Conservation (phyloP, 2,113 vertebrate genomes). For the Cinclus cinclus region DNA sequence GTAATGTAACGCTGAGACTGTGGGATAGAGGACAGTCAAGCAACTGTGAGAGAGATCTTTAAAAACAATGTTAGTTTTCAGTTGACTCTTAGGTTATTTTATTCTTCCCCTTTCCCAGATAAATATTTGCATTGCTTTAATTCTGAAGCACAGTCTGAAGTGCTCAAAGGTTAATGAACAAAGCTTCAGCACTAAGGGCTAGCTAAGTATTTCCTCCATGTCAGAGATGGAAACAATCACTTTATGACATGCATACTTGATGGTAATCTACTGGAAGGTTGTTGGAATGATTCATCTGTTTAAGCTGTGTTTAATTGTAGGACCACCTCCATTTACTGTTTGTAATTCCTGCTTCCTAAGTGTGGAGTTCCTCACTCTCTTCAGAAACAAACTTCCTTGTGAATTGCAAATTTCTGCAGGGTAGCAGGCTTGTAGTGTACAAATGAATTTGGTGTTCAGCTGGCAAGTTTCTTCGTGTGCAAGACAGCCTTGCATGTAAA, state of each 20-base stretch:
- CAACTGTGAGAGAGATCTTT: not conserved
- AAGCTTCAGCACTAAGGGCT: not conserved
- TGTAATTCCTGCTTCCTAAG: not conserved
- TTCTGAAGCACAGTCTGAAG: not conserved
- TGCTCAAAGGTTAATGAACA: slow-evolving; percentile 17
- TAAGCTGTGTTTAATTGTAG: not conserved
- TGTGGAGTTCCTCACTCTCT: not conserved
- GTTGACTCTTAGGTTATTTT: not conserved
- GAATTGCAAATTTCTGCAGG: not conserved
- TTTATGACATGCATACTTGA: not conserved
- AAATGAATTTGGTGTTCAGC: not conserved
- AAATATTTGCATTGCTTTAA: slow-evolving; percentile 15
- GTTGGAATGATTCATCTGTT: not conserved
- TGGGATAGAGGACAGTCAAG: not conserved
- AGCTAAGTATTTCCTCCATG: not conserved
- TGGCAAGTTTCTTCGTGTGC: not conserved
- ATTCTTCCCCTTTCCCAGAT: not conserved
- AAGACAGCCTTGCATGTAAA: not conserved
- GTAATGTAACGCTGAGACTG: not conserved
- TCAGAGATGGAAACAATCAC: not conserved
- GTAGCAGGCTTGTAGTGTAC: not conserved
- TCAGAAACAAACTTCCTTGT: not conserved
- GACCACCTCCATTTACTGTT: not conserved
- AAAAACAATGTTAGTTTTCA: not conserved
- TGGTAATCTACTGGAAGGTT: not conserved